Conservation (phyloP, 1,140 invertebrate species). For the Aphelenchoides avenae region DNA sequence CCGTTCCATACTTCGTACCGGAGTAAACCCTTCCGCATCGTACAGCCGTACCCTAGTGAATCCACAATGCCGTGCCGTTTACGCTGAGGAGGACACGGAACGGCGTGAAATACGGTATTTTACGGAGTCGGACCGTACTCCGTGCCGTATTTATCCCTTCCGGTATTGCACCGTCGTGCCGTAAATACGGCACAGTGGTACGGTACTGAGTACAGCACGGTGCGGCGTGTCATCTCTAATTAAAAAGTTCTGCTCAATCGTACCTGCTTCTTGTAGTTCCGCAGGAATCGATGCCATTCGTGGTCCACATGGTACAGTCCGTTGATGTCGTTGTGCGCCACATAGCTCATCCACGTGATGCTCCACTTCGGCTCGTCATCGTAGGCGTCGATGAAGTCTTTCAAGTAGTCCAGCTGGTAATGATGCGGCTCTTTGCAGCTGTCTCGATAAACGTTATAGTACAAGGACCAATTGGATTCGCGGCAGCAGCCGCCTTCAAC, state of each 20-base stretch:
- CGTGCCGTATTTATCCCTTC: too few relatives aligned
- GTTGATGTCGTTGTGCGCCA: slow-evolving; percentile 12
- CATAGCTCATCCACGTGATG: slow-evolving; percentile 9
- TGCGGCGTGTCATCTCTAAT: too few relatives aligned
- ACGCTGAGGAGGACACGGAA: too few relatives aligned
- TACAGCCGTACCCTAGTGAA: too few relatives aligned
- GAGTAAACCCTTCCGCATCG: too few relatives aligned
- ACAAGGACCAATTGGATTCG: not conserved
- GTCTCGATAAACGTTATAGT: not conserved
- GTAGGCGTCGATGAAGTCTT: slow-evolving; percentile 15
- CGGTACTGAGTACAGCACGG: too few relatives aligned
- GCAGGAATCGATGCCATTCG: slow-evolving; percentile 16
- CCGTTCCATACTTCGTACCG: not conserved
- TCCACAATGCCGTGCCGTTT: too few relatives aligned
- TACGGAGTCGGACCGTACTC: too few relatives aligned
- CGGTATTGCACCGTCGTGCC: too few relatives aligned
- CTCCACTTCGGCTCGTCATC: slow-evolving; percentile 10
- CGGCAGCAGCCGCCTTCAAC: not conserved
- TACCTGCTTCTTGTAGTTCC: slow-evolving; percentile 12
- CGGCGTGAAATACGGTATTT: too few relatives aligned
- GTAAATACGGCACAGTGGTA: too few relatives aligned
- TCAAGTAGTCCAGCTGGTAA: slow-evolving; percentile 10
- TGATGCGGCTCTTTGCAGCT: slow-evolving; percentile 7
- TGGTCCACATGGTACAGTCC: slow-evolving; percentile 19
- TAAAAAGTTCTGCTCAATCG: not conserved